Conservation (phyloP, 2,888 invertebrate species). For the Dorcus hopei region DNA sequence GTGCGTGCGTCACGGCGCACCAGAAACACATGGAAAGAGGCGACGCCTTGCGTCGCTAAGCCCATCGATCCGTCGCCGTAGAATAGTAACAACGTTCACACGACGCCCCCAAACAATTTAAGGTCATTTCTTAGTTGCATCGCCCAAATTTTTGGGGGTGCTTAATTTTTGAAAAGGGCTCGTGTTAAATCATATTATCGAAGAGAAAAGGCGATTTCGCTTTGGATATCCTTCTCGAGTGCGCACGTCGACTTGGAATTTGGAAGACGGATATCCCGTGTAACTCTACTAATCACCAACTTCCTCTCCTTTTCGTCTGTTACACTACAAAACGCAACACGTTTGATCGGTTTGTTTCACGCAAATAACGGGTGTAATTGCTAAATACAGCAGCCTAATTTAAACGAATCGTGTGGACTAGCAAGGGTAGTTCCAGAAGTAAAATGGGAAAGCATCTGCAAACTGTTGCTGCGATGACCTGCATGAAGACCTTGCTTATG, state of each 20-base stretch:
- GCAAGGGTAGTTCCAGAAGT: not conserved
- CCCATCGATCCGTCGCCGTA: slow-evolving; percentile 10
- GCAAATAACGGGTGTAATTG: not conserved
- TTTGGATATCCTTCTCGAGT: not conserved
- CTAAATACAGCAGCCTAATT: too few relatives aligned
- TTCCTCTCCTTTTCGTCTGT: not conserved
- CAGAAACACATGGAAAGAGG: slow-evolving; percentile 21
- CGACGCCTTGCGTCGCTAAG: slow-evolving; percentile 16
- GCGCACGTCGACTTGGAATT: not conserved
- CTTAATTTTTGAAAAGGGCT: not conserved
- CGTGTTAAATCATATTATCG: not conserved
- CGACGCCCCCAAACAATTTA: not conserved
- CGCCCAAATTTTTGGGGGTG: not conserved
- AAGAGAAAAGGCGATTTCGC: not conserved
- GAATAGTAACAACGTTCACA: slow-evolving; percentile 5
- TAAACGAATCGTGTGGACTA: not conserved
- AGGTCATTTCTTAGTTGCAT: too few relatives aligned
- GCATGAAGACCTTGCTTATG: slow-evolving; percentile 75
- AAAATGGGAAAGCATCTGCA: slow-evolving; percentile 70
- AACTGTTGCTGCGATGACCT: slow-evolving; percentile 71
- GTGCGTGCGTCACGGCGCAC: too few relatives aligned
- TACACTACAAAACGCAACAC: not conserved
- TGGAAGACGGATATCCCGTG: not conserved
- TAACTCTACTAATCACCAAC: not conserved
- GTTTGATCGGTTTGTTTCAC: not conserved